A percentile compares a stretch with the other conserved stretches of the same genome.
Evolutionary conservation across 2,113 vertebrate genomes (phyloP).

Genomic region (Varanus komodoensis): DNA sequence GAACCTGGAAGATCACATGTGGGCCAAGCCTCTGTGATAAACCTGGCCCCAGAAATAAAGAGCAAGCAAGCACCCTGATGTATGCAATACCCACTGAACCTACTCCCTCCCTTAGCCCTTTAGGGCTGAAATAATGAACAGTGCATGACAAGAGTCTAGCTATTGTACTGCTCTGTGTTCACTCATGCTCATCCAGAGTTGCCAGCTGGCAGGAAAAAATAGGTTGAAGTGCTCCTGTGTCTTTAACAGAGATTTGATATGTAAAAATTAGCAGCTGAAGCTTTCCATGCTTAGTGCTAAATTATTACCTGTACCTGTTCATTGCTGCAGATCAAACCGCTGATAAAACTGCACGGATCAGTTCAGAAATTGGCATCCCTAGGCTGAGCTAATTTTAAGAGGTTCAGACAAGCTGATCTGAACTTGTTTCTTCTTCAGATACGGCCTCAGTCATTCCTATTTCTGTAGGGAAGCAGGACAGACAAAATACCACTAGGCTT

Average conservation of each 20-base stretch:
- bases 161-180: neutral
- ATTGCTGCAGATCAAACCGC: neutral
- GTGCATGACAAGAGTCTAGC: neutral
- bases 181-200: neutral
- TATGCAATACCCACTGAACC: neutral
- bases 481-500: neutral
- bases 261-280: constrained; percentile 1
- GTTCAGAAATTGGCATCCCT: neutral
- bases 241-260: neutral
- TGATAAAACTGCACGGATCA: neutral
- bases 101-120: neutral
- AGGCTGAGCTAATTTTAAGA: constrained; percentile 30
- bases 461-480: neutral
- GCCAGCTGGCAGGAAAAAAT: neutral
- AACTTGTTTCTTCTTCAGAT: constrained; percentile 23
- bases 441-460: constrained; percentile 33
- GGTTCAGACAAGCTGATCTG: constrained; percentile 26
- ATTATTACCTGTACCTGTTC: neutral
- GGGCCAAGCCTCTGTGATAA: neutral
- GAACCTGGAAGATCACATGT: neutral
- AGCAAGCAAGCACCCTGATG: neutral
- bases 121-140: neutral
- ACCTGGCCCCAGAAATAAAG: neutral
- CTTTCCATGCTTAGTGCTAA: neutral
- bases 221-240: neutral